Base-by-base conservation (phyloP, 2,797 vertebrate genomes). In the Rhinatrema bivittatum region DNA sequence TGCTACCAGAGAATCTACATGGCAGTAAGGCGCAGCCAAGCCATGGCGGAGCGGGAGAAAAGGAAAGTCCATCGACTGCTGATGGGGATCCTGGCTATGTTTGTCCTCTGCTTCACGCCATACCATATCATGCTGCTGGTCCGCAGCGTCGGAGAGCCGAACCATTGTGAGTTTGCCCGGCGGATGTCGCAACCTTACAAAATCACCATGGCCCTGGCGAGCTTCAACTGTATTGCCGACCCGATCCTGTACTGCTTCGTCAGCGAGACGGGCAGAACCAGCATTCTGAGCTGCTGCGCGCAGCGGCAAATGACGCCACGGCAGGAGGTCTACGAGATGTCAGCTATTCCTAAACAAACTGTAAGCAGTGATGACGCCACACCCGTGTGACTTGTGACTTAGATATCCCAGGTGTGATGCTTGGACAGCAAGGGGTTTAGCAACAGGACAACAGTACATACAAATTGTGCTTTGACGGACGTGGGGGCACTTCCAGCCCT, bases 201-300 rank as follows among this genome's bases (percentile, higher is more conserved):
- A 56, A 34, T 91, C 36, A 79, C 81, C 2, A 50, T 77, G 5
- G 84, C 85, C 3, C 38, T 95, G 22, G 74, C 89, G 0, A 82
- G 62, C 36, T 53, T 95, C 22, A 96, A 95, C 56, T 93, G 89
- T 46, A 64, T 96, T 3, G 79, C 74, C 0, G 89, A 96, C 39
- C 91, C 91, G 2, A 49, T 96, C 30, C 77, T 97, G 21, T 97
- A 97, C 55, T 92, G 90, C 51, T 90, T 96, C 47, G 72, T 89
- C 16, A 92, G 87, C 7, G 86, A 78, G 65, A 77, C 69, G 4
- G 86, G 86, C 27, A 65, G 69, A 29, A 55, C 58, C 15, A 81
- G 86, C 24, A 33, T 81, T 20, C 17, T 85, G 32, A 68, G 44
- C 13, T 53, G 56, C 42, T 70, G 53, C 20, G 41, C 3, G 9